Evolutionary conservation across 2,797 vertebrate genomes (phyloP), one percentile per base, ranked within the genome.

Genomic region (Mus caroli): DNA sequence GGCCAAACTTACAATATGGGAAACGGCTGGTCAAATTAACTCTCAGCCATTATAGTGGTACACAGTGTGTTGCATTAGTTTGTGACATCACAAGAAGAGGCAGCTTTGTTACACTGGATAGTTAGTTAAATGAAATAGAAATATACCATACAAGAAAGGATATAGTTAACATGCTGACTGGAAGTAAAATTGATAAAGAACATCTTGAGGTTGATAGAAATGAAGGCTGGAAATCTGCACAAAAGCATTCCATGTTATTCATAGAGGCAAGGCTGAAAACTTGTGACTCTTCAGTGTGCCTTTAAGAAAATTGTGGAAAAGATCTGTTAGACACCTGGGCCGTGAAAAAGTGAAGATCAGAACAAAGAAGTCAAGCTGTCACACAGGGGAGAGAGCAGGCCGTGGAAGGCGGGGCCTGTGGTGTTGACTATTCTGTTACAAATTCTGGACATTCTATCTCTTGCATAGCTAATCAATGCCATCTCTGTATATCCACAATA

Each of bases 161-260:
- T 98, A 99, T 99, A 52, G 99, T 99, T 88, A 99, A 99, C 97
- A 99, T 99, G 99, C 98, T 99, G 34, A 99, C 99, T 96, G 99
- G 99, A 97, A 99, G 99, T 98, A 99, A 99, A 98, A 99, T 99
- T 46, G 99, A 99, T 98, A 99, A 99, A 99, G 99, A 99, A 98
- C 99, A 99, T 98, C 99, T 99, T 95, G 99, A 99, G 98, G 98
- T 99, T 60, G 99, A 99, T 98, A 98, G 99, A 98, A 99, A 99
- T 12, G 99, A 99, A 98, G 99, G 99, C 93, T 99, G 99, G 97
- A 99, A 99, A 98, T 99, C 99, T 99, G 99, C 99, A 93, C 99
- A 99, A 96, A 99, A 99, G 98, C 99, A 99, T 99, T 99, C 99
- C 98, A 99, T 99, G 99, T 99, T 99, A 98, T 99, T 99, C 98